These are phyloP conservation scores for Orthonyx spaldingii DNA, from an alignment of 2,113 vertebrate genomes.

Conservation along the genomic window DNA sequence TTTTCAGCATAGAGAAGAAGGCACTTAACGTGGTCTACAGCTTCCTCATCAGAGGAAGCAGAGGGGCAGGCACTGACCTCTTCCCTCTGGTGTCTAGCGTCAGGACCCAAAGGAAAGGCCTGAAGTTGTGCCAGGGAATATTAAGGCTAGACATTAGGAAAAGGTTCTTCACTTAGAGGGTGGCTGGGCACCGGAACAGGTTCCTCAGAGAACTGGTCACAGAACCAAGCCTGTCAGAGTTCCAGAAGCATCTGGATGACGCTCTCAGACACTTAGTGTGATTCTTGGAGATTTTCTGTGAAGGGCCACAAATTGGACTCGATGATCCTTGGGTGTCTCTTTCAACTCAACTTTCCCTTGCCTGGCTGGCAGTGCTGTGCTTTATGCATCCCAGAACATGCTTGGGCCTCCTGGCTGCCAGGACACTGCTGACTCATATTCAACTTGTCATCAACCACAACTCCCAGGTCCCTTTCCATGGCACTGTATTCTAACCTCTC, in stretches of 20 bases:
- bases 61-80: not conserved
- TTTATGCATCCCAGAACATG: fast-evolving
- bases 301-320: too few relatives aligned
- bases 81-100: not conserved
- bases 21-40: not conserved
- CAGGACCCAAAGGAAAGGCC: not conserved
- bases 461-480: fast-evolving
- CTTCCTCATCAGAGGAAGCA: not conserved
- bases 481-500: not conserved
- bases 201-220: not conserved
- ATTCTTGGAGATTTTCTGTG: not conserved
- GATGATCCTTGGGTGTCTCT: not conserved
- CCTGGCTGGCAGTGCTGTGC: fast-evolving
- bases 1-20: not conserved
- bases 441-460: fast-evolving
- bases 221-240: not conserved
- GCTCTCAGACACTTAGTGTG: too few relatives aligned
- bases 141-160: not conserved
- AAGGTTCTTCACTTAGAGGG: not conserved
- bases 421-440: fast-evolving
- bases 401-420: not conserved
- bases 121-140: not conserved
- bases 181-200: not conserved
- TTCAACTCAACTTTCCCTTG: not conserved
- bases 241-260: not conserved